Conservation (phyloP, 2,113 vertebrate genomes). For the Lagenorhynchus albirostris region DNA sequence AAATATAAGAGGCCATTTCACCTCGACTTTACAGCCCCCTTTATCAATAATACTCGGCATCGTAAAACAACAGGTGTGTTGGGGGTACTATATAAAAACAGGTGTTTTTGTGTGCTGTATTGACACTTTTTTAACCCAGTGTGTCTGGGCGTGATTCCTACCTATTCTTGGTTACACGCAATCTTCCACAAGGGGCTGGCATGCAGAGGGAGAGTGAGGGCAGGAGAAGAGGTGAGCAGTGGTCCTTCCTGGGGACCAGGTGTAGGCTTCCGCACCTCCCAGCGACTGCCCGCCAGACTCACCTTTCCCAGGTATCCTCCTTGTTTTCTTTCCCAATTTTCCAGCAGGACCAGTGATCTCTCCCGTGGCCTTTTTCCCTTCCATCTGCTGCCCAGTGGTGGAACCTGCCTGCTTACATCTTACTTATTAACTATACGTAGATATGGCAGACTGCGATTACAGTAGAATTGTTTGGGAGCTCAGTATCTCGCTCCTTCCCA, state of each 20-base stretch:
- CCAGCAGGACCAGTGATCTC: background rate
- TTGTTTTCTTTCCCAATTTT: background rate
- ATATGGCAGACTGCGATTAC: slow-evolving; percentile 80
- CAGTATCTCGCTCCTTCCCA: slow-evolving; percentile 90
- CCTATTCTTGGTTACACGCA: background rate
- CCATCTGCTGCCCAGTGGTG: slow-evolving; percentile 20
- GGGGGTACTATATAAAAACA: slow-evolving; percentile 13
- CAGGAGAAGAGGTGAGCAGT: background rate
- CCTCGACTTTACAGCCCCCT: slow-evolving; percentile 41
- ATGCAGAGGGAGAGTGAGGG: background rate
- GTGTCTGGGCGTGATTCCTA: background rate
- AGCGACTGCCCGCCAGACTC: background rate
- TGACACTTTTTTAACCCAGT: background rate
- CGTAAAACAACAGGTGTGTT: slow-evolving; percentile 58
- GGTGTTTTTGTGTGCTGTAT: background rate
- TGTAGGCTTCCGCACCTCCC: background rate
- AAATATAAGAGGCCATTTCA: slow-evolving; percentile 11
- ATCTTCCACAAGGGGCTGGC: background rate
- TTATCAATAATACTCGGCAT: slow-evolving; percentile 16
- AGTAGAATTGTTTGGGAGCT: slow-evolving; percentile 86
- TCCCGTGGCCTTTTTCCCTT: background rate
- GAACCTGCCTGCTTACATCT: slow-evolving; percentile 70
- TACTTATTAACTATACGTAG: slow-evolving; percentile 81
- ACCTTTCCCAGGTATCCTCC: background rate
- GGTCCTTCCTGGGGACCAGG: background rate